A percentile compares a stretch with the other conserved stretches of the same genome.
These are phyloP conservation scores for Scelioninae gen. 1 DNA, from an alignment of 2,888 invertebrate genomes.

Conservation along the genomic window DNA sequence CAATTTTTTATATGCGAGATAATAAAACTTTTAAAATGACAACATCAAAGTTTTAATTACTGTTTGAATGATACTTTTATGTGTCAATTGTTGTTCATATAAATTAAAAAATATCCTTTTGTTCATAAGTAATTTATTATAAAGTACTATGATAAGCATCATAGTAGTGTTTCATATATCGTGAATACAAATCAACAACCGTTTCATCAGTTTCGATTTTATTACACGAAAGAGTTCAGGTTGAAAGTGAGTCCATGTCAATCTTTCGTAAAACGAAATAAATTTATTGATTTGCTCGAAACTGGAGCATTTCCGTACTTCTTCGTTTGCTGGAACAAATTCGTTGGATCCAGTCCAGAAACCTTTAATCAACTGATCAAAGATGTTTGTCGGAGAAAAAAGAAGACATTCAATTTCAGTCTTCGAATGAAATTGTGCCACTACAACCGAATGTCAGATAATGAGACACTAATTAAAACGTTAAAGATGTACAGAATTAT, in stretches of 20 bases:
- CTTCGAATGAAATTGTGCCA: constrained; percentile 50
- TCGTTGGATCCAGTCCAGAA: constrained; percentile 70
- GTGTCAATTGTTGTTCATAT: too few relatives aligned
- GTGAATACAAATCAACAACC: constrained; percentile 30
- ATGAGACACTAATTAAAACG: constrained; percentile 57
- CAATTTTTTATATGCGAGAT: too few relatives aligned
- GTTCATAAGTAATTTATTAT: too few relatives aligned
- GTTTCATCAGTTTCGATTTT: constrained; percentile 42
- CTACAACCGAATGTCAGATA: constrained; percentile 36
- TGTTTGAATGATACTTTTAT: too few relatives aligned
- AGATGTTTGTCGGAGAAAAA: constrained; percentile 64
- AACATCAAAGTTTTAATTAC: too few relatives aligned
- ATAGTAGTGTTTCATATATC: too few relatives aligned
- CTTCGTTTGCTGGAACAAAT: constrained; percentile 54
- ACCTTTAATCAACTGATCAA: constrained; percentile 73
- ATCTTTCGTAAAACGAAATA: constrained; percentile 69
- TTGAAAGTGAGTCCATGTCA: constrained; percentile 58
- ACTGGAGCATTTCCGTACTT: constrained; percentile 64
- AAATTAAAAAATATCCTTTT: too few relatives aligned
- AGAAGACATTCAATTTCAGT: constrained; percentile 54
- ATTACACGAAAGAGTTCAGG: constrained; percentile 13
- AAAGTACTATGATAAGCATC: too few relatives aligned
- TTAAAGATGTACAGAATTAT: constrained; percentile 24
- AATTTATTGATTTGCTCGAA: constrained; percentile 71
- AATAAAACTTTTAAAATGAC: too few relatives aligned